Evolutionary conservation across 2,113 vertebrate species (phyloP), one percentile per base, ranked within the genome.

Genomic region (Odontophorus gujanensis): DNA sequence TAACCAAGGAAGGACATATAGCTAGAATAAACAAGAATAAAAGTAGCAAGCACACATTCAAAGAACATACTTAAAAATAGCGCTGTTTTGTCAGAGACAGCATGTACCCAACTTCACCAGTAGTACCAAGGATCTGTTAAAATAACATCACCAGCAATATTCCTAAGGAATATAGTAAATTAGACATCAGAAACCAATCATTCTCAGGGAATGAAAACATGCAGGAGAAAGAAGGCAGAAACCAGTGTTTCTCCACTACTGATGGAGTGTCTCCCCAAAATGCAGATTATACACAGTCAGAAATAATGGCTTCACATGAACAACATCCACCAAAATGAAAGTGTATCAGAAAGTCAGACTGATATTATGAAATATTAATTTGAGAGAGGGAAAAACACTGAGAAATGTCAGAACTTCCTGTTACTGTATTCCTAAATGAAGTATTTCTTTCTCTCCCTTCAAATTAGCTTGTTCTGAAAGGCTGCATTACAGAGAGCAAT

Each of bases 341-440:
- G 62, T 7, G 4, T 59, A 82, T 57, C 67, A 81, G 48, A 85
- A 93, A 88, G 59, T 12, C 24, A 85, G 26, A 77, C 7, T 16
- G 32, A 58, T 82, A 66, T 11, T 89, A 77, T 50, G 40, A 82
- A 47, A 55, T 53, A 84, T 8, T 87, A 45, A 34, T 74, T 90
- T 74, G 51, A 87, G 47, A 82, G 30, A 82, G 21, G n/a, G 55
- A 77, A 12, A 87, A 94, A 66, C 45, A 80, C 53, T 80, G 59
- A 94, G 55, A 94, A 95, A 87, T 20, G 13, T 93, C 90, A 94
- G 82, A 87, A 88, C 68, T 87, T 95, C 89, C 78, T 87, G 81
- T 65, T 92, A 61, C 6, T 5, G 53, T 34, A 81, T 81, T 95
- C 66, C 69, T 79, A 57, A 65, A 55, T 8, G 7, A 92, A 73